A percentile compares a stretch with the other conserved stretches of the same genome.
Conservation (phyloP, 2,113 vertebrate species). For the Etheostoma cragini region DNA sequence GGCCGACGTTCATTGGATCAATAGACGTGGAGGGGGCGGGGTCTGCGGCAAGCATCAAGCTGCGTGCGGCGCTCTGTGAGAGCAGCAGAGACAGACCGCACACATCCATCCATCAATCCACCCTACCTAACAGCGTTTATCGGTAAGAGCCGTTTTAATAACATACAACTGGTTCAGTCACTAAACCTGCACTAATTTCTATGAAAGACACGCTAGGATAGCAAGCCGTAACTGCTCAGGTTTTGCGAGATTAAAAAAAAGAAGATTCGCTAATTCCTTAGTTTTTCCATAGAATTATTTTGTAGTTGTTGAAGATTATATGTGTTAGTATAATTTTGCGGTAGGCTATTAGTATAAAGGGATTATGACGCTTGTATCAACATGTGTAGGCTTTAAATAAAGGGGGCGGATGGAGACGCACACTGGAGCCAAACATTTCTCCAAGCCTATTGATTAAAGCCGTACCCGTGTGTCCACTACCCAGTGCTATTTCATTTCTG, state of each 20-base stretch:
- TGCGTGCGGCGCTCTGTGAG: constrained; percentile 68
- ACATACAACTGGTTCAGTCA: neutral
- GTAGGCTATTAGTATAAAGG: neutral
- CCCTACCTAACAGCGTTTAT: constrained; percentile 35
- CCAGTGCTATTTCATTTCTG: constrained; percentile 8
- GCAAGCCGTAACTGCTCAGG: neutral
- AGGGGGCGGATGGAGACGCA: constrained; percentile 47
- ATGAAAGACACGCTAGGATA: neutral
- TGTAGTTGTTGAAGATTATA: constrained; percentile 14
- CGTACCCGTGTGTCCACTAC: constrained; percentile 37
- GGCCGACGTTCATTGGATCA: constrained; percentile 64
- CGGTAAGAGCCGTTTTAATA: constrained; percentile 74
- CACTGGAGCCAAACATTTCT: constrained; percentile 44
- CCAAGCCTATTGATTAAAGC: constrained; percentile 45
- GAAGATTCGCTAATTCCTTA: neutral
- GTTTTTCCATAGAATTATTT: constrained; percentile 2
- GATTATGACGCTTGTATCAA: constrained; percentile 50
- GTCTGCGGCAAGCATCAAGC: constrained; percentile 60
- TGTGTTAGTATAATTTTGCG: constrained; percentile 29
- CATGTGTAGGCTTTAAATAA: constrained; percentile 62
- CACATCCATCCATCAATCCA: constrained; percentile 50
- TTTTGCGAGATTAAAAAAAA: neutral
- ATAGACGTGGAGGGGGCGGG: constrained; percentile 72
- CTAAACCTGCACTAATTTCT: neutral
- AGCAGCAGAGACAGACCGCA: constrained; percentile 62